These are phyloP conservation scores for Leptonema lineaticorne DNA, from an alignment of 1,140 invertebrate species.

Conservation along the genomic window DNA sequence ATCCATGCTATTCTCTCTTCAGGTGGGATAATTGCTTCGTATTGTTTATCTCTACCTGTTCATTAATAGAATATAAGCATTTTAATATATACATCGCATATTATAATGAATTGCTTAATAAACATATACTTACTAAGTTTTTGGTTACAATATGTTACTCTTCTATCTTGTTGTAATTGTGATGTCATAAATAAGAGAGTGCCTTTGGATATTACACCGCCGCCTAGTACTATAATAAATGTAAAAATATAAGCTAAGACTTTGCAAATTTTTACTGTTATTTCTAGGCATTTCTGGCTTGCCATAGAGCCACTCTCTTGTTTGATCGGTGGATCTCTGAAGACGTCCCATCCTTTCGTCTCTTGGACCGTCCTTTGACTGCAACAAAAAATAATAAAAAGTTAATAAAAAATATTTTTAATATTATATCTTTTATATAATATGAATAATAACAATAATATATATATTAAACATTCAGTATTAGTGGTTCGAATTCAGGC, in stretches of 20 bases:
- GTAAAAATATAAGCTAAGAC: constrained; percentile 81
- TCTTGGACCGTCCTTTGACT: constrained; percentile 82
- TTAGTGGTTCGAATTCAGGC: not conserved
- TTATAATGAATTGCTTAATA: not conserved
- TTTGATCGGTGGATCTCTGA: constrained; percentile 84
- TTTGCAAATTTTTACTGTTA: constrained; percentile 84
- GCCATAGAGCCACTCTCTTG: constrained; percentile 86
- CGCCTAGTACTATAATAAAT: constrained; percentile 79
- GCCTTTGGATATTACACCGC: constrained; percentile 83
- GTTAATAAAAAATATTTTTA: too few species aligned
- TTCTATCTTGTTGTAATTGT: constrained; percentile 74
- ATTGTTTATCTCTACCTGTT: constrained; percentile 80
- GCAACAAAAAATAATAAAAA: constrained; percentile 44
- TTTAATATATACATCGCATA: not conserved
- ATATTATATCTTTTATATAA: too few species aligned
- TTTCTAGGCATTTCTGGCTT: constrained; percentile 80
- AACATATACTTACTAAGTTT: constrained; percentile 66
- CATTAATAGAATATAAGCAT: not conserved
- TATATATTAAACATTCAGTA: not conserved
- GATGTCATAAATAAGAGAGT: constrained; percentile 90
- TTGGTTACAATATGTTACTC: constrained; percentile 78
- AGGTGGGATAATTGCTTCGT: constrained; percentile 73
- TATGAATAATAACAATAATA: too few species aligned
- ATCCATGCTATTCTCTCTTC: constrained; percentile 88
- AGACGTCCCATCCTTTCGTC: constrained; percentile 95